Conservation (phyloP, 2,113 vertebrate genomes). For the Antennarius striatus region DNA sequence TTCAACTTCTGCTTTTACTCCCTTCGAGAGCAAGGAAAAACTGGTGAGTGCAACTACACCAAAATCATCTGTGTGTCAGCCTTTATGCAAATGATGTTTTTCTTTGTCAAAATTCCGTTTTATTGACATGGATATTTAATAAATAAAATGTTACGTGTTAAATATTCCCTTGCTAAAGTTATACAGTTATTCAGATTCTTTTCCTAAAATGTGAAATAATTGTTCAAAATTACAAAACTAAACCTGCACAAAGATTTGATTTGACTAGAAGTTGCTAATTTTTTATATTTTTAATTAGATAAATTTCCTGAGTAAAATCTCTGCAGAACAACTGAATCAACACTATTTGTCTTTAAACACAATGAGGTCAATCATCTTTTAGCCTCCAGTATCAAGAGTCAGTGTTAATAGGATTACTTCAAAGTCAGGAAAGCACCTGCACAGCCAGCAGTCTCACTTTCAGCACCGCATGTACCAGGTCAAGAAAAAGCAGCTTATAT, state of each 20-base stretch:
- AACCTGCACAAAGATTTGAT: background rate
- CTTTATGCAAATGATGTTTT: background rate
- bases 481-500: conserved; percentile 30
- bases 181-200: background rate
- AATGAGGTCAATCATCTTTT: conserved; percentile 8
- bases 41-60: conserved; percentile 37
- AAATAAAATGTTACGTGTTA: background rate
- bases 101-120: background rate
- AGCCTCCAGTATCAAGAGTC: conserved; percentile 48
- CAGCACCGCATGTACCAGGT: conserved; percentile 29
- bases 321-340: no score
- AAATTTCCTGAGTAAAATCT: background rate
- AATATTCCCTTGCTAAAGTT: background rate
- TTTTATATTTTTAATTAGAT: background rate
- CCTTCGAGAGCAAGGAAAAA: conserved; percentile 5
- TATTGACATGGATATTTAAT: background rate
- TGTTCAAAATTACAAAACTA: background rate
- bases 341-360: background rate
- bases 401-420: conserved; percentile 64
- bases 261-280: background rate
- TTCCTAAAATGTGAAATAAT: no score
- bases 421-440: conserved; percentile 15
- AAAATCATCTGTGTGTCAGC: no score
- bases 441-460: conserved; percentile 33
- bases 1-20: conserved; percentile 16